Conservation (phyloP, 2,888 invertebrate species). For the Lagria hirta region DNA sequence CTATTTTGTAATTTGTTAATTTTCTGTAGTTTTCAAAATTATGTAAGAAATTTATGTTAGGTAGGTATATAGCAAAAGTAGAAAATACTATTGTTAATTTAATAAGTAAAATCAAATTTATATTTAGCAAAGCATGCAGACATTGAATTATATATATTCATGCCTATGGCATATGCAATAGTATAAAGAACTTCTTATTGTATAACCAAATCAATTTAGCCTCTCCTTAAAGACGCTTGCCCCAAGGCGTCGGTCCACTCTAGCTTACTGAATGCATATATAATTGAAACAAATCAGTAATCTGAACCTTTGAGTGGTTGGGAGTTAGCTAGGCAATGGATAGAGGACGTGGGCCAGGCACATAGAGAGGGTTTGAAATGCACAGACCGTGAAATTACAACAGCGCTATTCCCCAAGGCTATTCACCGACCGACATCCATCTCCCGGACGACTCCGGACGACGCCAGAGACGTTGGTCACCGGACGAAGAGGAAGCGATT, state of each 20-base stretch:
- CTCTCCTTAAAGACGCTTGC: conserved; percentile 2
- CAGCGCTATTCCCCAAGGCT: conserved; percentile 50
- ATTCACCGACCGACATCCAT: conserved; percentile 42
- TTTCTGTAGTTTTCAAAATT: too few relatives aligned
- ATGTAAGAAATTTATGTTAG: too few relatives aligned
- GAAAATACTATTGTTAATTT: too few relatives aligned
- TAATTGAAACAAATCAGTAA: conserved; percentile 29
- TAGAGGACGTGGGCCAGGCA: conserved; percentile 19
- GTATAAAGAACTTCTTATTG: too few relatives aligned
- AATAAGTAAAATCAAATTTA: too few relatives aligned
- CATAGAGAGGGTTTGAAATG: conserved; percentile 55
- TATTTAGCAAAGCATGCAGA: too few relatives aligned
- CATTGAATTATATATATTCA: too few relatives aligned
- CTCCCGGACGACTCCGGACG: conserved; percentile 36
- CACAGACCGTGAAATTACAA: conserved; percentile 64
- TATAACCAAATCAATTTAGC: too few relatives aligned
- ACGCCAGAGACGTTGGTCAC: conserved; percentile 13
- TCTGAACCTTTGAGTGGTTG: conserved; percentile 24
- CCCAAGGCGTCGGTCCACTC: conserved; percentile 5
- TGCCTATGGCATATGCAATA: too few relatives aligned
- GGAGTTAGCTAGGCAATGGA: conserved; percentile 11
- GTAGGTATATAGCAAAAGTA: too few relatives aligned
- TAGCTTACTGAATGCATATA: conserved; percentile 22
- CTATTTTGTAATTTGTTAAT: too few relatives aligned
- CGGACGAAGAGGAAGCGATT: conserved; percentile 7